A percentile compares a stretch with the other conserved stretches of the same genome.
Conservation (phyloP, 2,797 vertebrate genomes). For the Fundulus diaphanus region DNA sequence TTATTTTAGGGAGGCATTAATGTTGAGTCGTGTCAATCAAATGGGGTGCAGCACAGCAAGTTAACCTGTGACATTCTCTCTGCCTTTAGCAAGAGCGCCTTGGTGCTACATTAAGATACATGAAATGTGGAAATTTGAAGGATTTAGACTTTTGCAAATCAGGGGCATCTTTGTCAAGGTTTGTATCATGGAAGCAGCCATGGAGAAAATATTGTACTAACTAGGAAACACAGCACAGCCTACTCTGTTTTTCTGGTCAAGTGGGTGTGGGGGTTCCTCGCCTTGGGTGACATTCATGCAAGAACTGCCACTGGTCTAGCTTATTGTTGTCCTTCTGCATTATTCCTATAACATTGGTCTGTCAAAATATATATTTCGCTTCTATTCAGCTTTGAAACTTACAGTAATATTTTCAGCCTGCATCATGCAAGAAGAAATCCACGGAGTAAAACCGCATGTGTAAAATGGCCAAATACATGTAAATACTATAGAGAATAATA, state of each 20-base stretch:
- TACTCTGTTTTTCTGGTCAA: neutral
- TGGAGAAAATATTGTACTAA: no score
- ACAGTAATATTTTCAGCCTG: slow-evolving; percentile 3
- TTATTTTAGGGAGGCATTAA: no score
- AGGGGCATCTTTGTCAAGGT: neutral
- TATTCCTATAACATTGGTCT: neutral
- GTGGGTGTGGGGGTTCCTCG: neutral
- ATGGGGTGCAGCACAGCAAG: no score
- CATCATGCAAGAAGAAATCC: slow-evolving; percentile 7
- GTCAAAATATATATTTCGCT: neutral
- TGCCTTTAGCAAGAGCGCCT: no score
- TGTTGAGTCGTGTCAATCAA: no score
- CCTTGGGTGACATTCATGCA: neutral
- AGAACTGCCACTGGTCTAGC: neutral
- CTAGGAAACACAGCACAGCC: no score
- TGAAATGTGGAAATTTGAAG: neutral
- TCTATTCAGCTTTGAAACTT: neutral
- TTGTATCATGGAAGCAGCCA: neutral
- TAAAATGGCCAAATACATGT: neutral
- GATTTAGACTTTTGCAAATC: neutral
- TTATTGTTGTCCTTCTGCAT: neutral
- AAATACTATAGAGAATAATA: slow-evolving; percentile 6
- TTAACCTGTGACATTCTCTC: no score
- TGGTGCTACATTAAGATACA: neutral
- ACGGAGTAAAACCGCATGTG: slow-evolving; percentile 30